Percentiles rank a stretch among this genome's conserved stretches.
Evolutionary conservation across 2,888 invertebrate genomes (phyloP).

Genomic region (Drosophila monieri): DNA sequence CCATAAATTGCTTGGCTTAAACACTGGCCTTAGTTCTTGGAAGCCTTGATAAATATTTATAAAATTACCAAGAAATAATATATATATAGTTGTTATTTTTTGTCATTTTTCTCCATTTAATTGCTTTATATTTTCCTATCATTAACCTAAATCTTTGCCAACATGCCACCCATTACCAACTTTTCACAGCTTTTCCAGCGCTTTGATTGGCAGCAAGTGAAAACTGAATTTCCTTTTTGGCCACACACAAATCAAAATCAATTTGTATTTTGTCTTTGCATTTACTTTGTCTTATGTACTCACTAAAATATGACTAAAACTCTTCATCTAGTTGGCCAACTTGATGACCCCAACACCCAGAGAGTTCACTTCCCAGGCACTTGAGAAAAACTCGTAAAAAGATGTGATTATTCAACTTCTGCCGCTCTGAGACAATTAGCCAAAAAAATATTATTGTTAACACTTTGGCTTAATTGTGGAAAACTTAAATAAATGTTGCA

Average conservation of each 20-base stretch:
- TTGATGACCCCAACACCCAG: conserved; percentile 27
- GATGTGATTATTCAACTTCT: conserved; percentile 32
- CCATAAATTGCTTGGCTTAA: neutral
- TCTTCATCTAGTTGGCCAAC: conserved; percentile 51
- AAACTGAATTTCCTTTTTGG: conserved; percentile 60
- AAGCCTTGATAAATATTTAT: conserved; percentile 15
- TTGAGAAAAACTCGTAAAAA: conserved; percentile 11
- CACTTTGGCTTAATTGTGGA: conserved; percentile 5
- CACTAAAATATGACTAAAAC: conserved; percentile 16
- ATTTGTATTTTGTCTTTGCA: conserved; percentile 41
- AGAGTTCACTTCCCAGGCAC: conserved; percentile 32
- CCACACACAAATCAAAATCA: conserved; percentile 49
- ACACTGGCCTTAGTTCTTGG: neutral
- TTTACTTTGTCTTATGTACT: conserved; percentile 23
- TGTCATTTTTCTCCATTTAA: neutral
- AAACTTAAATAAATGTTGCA: conserved; percentile 12
- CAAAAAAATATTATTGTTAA: conserved; percentile 28
- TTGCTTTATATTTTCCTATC: conserved; percentile 2
- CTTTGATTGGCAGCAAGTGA: conserved; percentile 48
- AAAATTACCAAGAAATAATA: neutral
- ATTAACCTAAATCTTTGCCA: conserved; percentile 26
- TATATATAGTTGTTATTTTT: neutral
- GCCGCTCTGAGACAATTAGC: conserved; percentile 22
- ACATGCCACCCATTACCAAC: conserved; percentile 8
- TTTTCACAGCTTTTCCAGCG: conserved; percentile 22